Conservation (phyloP, 2,113 vertebrate species). For the Vombatus ursinus region DNA sequence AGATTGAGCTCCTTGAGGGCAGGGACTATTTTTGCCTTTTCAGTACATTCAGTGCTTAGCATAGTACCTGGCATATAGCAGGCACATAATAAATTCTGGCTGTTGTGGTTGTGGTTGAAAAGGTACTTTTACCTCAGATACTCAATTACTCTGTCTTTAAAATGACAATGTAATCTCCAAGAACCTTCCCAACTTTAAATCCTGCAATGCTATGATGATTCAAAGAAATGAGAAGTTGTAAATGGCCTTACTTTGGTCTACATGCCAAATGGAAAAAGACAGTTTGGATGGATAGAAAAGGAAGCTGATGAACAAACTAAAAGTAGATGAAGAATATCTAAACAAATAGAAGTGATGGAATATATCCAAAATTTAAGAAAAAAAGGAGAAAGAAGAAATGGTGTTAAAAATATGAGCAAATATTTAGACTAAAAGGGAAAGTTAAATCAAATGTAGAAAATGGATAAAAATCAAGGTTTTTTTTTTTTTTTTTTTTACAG, state of each 20-base stretch:
- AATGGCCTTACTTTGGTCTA: constrained; percentile 18
- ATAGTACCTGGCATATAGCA: background rate
- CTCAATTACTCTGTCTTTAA: background rate
- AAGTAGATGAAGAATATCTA: background rate
- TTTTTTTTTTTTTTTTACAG: background rate
- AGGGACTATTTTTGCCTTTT: background rate
- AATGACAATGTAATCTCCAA: background rate
- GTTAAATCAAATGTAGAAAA: background rate
- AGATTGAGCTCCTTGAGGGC: no score
- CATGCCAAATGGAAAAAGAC: constrained; percentile 13
- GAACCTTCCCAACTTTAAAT: background rate
- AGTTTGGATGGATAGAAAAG: constrained; percentile 21
- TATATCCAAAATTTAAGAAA: constrained; percentile 27
- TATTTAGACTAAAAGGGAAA: constrained; percentile 48
- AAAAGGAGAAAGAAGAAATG: constrained; percentile 3
- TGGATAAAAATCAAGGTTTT: background rate
- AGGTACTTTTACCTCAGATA: background rate
- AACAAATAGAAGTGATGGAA: constrained; percentile 13
- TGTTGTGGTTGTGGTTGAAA: background rate
- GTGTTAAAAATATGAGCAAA: constrained; percentile 46
- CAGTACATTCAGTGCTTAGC: background rate
- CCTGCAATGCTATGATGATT: background rate
- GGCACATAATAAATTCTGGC: background rate
- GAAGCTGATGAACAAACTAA: constrained; percentile 31
- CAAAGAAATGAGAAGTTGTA: background rate